Evolutionary conservation across 2,888 invertebrate species (phyloP).

Genomic region (Balanococcus diminutus): DNA sequence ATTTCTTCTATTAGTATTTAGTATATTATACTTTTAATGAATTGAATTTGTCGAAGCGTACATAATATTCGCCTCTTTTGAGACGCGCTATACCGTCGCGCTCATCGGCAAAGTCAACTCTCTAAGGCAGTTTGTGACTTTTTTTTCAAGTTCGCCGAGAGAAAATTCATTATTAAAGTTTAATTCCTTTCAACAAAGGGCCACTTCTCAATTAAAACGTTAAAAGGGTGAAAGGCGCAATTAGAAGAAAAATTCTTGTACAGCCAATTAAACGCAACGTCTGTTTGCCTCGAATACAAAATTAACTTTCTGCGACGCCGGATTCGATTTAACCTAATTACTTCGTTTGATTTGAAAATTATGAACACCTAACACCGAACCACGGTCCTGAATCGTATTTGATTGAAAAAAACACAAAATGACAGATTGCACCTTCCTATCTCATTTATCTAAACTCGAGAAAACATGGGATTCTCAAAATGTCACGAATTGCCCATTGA

Average conservation of each 20-base stretch:
- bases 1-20: neutral
- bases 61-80: constrained; percentile 28
- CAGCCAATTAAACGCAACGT: constrained; percentile 7
- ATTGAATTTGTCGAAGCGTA: constrained; percentile 52
- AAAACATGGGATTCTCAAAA: too few species aligned
- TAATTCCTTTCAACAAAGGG: constrained; percentile 41
- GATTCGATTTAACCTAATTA: constrained; percentile 5
- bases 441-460: too few species aligned
- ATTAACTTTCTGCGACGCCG: neutral
- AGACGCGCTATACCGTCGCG: neutral
- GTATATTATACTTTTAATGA: constrained; percentile 45
- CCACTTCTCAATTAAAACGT: constrained; percentile 37
- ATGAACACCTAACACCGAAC: too few species aligned
- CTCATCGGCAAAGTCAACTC: neutral
- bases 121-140: constrained; percentile 19
- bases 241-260: constrained; percentile 19
- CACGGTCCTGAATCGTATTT: too few species aligned
- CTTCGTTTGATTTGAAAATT: neutral
- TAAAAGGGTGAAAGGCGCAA: constrained; percentile 33
- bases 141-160: constrained; percentile 25
- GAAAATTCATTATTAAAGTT: constrained; percentile 48
- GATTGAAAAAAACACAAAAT: too few species aligned
- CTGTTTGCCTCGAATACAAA: neutral
- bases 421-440: too few species aligned
- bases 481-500: too few species aligned